These are phyloP conservation scores for Cottus gobio DNA, from an alignment of 2,113 vertebrate genomes.

Conservation along the genomic window DNA sequence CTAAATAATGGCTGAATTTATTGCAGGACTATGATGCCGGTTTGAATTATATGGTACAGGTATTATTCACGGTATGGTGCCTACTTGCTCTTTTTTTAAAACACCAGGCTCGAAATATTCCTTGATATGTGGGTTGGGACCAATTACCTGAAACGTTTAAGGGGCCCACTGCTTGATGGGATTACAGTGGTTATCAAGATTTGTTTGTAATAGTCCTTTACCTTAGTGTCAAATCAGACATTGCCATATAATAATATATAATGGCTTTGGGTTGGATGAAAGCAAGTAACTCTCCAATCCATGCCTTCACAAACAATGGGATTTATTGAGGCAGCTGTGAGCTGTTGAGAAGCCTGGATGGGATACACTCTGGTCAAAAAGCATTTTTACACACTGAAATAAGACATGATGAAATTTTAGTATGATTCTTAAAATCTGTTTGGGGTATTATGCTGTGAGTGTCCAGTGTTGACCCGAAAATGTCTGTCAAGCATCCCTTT, in stretches of 20 bases:
- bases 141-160: slow-evolving; percentile 44
- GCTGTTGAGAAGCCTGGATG: not conserved
- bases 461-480: slow-evolving; percentile 55
- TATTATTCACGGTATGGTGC: slow-evolving; percentile 6
- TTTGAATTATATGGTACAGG: slow-evolving; percentile 20
- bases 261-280: slow-evolving; percentile 11
- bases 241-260: slow-evolving; percentile 26
- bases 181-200: slow-evolving; percentile 26
- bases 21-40: slow-evolving; percentile 5
- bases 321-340: not conserved
- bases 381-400: not conserved
- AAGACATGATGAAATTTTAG: not conserved
- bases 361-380: slow-evolving; percentile 10
- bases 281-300: not conserved
- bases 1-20: slow-evolving; percentile 32
- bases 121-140: slow-evolving; percentile 40
- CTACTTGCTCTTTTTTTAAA: slow-evolving; percentile 21
- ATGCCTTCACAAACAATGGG: not conserved
- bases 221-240: slow-evolving; percentile 27
- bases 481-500: slow-evolving; percentile 44
- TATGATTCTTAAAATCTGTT: slow-evolving; percentile 34
- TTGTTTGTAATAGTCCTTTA: slow-evolving; percentile 25
- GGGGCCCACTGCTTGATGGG: slow-evolving; percentile 33
- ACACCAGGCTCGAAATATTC: slow-evolving; percentile 34
- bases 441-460: slow-evolving; percentile 17